Evolutionary conservation across 2,113 vertebrate species (phyloP).

Genomic region (Indri indri): DNA sequence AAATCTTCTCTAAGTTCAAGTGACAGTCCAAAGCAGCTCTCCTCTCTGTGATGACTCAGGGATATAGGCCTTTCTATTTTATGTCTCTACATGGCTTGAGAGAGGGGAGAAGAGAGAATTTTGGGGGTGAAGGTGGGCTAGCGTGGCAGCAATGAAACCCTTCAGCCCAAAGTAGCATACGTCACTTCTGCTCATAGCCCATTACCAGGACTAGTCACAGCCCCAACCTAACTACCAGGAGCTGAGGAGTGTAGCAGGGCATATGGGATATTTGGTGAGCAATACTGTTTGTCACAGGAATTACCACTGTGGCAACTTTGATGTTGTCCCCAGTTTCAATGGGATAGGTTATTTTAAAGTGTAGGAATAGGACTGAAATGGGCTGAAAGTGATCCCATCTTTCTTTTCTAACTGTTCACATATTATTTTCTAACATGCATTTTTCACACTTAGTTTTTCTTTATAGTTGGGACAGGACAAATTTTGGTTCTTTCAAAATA

Average conservation of each 20-base stretch:
- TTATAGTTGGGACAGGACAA: background rate
- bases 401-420: background rate
- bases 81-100: background rate
- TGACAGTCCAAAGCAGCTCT: background rate
- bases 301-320: background rate
- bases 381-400: background rate
- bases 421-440: background rate
- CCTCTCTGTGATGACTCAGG: background rate
- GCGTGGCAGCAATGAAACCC: background rate
- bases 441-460: background rate
- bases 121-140: no score
- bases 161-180: background rate
- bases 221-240: background rate
- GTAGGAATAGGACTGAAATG: background rate
- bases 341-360: background rate
- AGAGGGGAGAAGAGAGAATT: background rate
- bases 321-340: background rate
- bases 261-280: background rate
- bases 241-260: background rate
- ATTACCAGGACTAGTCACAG: background rate
- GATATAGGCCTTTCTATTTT: background rate
- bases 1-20: background rate
- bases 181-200: background rate
- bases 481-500: conserved; percentile 2
- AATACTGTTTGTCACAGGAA: background rate